Evolutionary conservation across 2,113 vertebrate species (phyloP).

Genomic region (Grallaria varia): DNA sequence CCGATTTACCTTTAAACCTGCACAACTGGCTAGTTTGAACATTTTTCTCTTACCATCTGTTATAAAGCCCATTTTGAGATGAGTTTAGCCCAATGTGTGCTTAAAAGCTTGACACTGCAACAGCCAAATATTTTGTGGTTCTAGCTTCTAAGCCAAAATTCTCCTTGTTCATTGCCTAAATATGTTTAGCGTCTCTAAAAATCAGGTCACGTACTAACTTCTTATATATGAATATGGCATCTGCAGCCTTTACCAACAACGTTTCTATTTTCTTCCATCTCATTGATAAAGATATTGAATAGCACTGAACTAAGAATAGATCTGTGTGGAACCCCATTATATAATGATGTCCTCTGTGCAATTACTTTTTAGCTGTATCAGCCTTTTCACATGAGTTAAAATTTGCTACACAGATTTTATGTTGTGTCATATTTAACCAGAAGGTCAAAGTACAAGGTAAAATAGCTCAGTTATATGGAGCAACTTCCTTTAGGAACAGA

Average conservation of each 20-base stretch:
- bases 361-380: slow-evolving; percentile 60
- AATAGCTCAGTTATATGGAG: not conserved
- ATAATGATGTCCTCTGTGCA: slow-evolving; percentile 62
- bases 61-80: not conserved
- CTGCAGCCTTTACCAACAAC: slow-evolving; percentile 67
- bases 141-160: slow-evolving; percentile 49
- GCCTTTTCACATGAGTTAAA: slow-evolving; percentile 19
- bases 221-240: slow-evolving; percentile 68
- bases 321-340: slow-evolving; percentile 59
- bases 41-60: not conserved
- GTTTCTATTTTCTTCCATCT: slow-evolving; percentile 70
- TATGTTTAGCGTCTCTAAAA: slow-evolving; percentile 37
- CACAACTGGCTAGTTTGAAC: not conserved
- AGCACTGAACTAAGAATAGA: slow-evolving; percentile 62
- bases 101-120: slow-evolving; percentile 17
- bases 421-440: slow-evolving; percentile 42
- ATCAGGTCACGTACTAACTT: slow-evolving; percentile 68
- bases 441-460: slow-evolving; percentile 50
- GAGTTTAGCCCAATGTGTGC: slow-evolving; percentile 16
- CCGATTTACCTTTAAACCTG: too few relatives aligned
- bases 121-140: slow-evolving; percentile 18
- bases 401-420: slow-evolving; percentile 28
- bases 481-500: slow-evolving; percentile 4
- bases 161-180: slow-evolving; percentile 49
- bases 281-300: slow-evolving; percentile 70